Evolutionary conservation across 2,113 vertebrate genomes (phyloP), one percentile per base, ranked within the genome.

Genomic region (Tetrax tetrax): DNA sequence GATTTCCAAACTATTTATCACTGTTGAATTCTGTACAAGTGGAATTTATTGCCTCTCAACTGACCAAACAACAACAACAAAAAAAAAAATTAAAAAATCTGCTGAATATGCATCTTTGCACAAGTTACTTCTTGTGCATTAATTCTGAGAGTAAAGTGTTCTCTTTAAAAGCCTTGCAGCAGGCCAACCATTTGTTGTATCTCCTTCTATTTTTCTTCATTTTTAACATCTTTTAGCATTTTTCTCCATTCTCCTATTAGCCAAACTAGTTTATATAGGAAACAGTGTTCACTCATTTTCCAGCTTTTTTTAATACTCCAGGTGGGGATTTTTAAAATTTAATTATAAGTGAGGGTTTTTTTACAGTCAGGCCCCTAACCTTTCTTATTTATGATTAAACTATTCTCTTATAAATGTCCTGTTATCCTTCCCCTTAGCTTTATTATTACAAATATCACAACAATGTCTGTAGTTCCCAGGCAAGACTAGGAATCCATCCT

Each of bases 1-100:
- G 70, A 94, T 91, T 95, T 96, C 61, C 63, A 91, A 91, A 94
- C 90, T 96, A 95, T 95, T 96, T 95, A 96, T 97, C 93, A 96
- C 76, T 83, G 72, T 41, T 96, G 56, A 92, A 83, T 95, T 95
- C 69, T 83, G 41, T 90, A 60, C 37, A 61, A 84, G 76, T 93
- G 90, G 93, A 95, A 97, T 96, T 90, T 96, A 88, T 95, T 12
- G 69, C 94, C 84, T 95, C 61, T n/a, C n/a, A n/a, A 89, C 81
- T 97, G 93, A 94, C 89, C 96, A 90, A 96, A 83, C 68, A 93
- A 38, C 63, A 57, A 94, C n/a, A n/a, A n/a, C n/a, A 88, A 92
- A 86, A 95, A 91, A 38, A 83, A 72, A 78, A 91, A 65, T n/a
- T n/a, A 87, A 23, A 86, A 90, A 94, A 68, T 89, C 51, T 95